Evolutionary conservation across 2,888 invertebrate genomes (phyloP), one percentile per base, ranked within the genome.

Genomic region (Tryphoninae sp.): DNA sequence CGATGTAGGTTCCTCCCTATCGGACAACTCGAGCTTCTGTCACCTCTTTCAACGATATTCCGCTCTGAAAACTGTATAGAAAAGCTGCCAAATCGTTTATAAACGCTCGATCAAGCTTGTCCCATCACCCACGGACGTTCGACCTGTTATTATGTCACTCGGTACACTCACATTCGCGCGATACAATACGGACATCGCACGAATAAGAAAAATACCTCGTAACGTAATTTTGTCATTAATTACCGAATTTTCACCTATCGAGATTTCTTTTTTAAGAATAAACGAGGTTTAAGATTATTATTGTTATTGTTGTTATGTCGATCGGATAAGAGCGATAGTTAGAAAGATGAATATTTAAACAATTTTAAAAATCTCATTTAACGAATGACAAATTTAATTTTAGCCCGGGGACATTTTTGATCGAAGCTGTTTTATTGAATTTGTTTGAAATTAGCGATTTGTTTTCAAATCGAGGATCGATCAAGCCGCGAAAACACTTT

Each of bases 141-240:
- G 49, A 8, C 16, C 16, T 16, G 26, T 73, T 73, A 73, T 73
- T 73, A 73, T 53, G 64, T 73, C 73, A 64, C 62, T 73, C 64
- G 40, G 64, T 42, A 53, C 64, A 51, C 42, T 53, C 22, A 33
- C 53, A n/a, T 33, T 7, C 26, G 26, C 26, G 42, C 11, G 11
- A 64, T 45, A 64, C 64, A 19, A 64, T 45, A 4, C 42, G n/a
- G 45, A 42, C 45, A 11, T 64, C 8, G 22, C 64, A 45, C 11
- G 64, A 13, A 42, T 42, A 64, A 45, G 42, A 22, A 64, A 64
- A 64, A 64, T 19, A 51, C 13, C 16, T 51, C n/a, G 13, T 13
- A 61, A 13, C 61, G n/a, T 33, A 13, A 33, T 1, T 33, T 1
- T 6, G 33, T 4, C 33, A 33, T 33, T 33, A 33, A 33, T 33